A percentile compares a stretch with the other conserved stretches of the same genome.
phyloP scores from a whole-genome alignment of 2,888 invertebrate species.

The Empis stercorea region DNA sequence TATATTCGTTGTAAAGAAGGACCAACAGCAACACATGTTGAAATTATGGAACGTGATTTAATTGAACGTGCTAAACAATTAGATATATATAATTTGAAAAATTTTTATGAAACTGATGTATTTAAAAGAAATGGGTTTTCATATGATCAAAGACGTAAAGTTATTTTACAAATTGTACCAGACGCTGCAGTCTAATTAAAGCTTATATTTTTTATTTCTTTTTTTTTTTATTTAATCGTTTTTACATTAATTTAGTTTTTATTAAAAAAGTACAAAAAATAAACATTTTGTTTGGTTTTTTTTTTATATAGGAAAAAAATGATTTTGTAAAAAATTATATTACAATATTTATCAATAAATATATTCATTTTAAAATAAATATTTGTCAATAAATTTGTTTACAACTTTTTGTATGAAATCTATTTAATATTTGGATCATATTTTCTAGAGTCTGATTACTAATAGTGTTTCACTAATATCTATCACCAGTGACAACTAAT shows the following conservation, averaged over 20 bases:
- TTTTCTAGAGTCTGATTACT: too few relatives aligned
- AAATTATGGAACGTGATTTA: conserved; percentile 74
- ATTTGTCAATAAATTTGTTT: too few relatives aligned
- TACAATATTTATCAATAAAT: too few relatives aligned
- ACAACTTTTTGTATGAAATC: too few relatives aligned
- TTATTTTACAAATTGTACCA: conserved; percentile 71
- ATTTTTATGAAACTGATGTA: conserved; percentile 83
- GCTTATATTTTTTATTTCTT: not conserved
- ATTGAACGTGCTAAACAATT: conserved; percentile 82
- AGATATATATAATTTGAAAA: conserved; percentile 73
- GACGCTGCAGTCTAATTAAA: conserved; percentile 36
- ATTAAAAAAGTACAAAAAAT: too few relatives aligned
- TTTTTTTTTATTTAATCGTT: not conserved
- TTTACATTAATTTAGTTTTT: not conserved
- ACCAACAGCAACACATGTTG: conserved; percentile 55
- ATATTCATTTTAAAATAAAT: too few relatives aligned
- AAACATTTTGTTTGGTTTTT: too few relatives aligned
- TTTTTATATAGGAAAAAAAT: too few relatives aligned
- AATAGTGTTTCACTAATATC: too few relatives aligned
- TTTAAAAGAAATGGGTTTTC: conserved; percentile 80
- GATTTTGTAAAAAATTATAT: too few relatives aligned
- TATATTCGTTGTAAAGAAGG: conserved; percentile 63
- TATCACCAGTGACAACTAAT: too few relatives aligned
- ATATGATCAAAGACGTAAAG: conserved; percentile 70
- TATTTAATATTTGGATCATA: too few relatives aligned